A percentile compares a stretch with the other conserved stretches of the same genome.
These are phyloP conservation scores for Platichthys stellatus DNA, from an alignment of 2,113 vertebrate genomes.

Conservation along the genomic window DNA sequence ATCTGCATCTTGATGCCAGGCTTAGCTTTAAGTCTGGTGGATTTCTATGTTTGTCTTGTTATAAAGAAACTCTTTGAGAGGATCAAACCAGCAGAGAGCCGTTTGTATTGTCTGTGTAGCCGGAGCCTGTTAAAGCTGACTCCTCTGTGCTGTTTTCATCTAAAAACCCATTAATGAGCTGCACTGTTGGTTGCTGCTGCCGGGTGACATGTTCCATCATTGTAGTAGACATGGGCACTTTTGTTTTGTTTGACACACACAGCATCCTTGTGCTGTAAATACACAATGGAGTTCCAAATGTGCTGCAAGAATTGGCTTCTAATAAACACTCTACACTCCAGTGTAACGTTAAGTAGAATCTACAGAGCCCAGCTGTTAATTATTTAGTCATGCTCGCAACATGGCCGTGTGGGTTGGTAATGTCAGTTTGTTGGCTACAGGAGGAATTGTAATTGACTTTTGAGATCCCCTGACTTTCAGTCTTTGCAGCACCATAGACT, in stretches of 20 bases:
- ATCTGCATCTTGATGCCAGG: not conserved
- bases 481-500: not conserved
- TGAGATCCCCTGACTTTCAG: not conserved
- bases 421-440: not conserved
- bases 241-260: slow-evolving; percentile 1
- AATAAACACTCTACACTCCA: not conserved
- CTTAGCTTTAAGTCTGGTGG: not conserved
- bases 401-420: not conserved
- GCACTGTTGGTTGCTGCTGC: not conserved
- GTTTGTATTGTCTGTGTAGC: not conserved
- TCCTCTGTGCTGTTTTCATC: not conserved
- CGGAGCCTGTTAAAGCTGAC: not conserved
- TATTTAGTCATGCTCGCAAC: not conserved
- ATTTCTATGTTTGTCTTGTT: not conserved
- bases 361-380: not conserved
- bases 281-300: not conserved
- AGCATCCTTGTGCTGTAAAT: not conserved
- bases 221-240: not conserved
- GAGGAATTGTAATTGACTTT: not conserved
- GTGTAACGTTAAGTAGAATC: not conserved
- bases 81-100: not conserved
- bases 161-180: slow-evolving; percentile 16
- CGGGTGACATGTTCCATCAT: slow-evolving; percentile 9
- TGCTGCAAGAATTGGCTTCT: too few species aligned
- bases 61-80: not conserved